A percentile compares a stretch with the other conserved stretches of the same genome.
Evolutionary conservation across 2,113 vertebrate genomes (phyloP).

Genomic region (Perca fluviatilis): DNA sequence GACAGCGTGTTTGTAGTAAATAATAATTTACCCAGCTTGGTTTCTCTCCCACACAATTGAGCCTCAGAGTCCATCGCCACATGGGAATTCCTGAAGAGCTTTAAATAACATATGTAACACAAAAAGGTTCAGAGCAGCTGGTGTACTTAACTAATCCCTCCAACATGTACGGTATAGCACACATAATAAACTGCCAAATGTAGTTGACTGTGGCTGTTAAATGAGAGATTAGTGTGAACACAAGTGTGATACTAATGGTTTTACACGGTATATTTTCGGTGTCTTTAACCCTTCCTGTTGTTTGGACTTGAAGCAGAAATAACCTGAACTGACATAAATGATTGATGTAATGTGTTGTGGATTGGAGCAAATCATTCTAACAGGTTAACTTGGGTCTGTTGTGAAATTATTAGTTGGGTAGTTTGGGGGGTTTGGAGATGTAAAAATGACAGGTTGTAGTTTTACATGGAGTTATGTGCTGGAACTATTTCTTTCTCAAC

Average conservation of each 20-base stretch:
- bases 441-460: background rate
- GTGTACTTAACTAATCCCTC: conserved; percentile 28
- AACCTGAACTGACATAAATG: conserved; percentile 34
- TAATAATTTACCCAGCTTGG: conserved; percentile 45
- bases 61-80: conserved; percentile 26
- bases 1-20: conserved; percentile 45
- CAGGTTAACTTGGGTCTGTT: conserved; percentile 21
- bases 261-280: background rate
- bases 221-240: background rate
- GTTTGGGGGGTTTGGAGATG: background rate
- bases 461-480: too few relatives aligned
- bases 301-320: conserved; percentile 46
- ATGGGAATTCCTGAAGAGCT: conserved; percentile 60
- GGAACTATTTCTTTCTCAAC: too few relatives aligned
- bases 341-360: conserved; percentile 38
- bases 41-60: conserved; percentile 55
- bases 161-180: background rate
- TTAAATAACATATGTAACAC: conserved; percentile 46
- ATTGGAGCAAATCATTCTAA: conserved; percentile 26
- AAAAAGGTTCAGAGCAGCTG: conserved; percentile 26
- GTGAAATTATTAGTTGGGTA: background rate
- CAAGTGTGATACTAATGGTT: background rate
- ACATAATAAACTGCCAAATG: conserved; percentile 12
- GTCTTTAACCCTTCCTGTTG: background rate
- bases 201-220: background rate